These are phyloP conservation scores for Ochlodes sylvanus DNA, from an alignment of 2,888 invertebrate genomes.

Conservation along the genomic window DNA sequence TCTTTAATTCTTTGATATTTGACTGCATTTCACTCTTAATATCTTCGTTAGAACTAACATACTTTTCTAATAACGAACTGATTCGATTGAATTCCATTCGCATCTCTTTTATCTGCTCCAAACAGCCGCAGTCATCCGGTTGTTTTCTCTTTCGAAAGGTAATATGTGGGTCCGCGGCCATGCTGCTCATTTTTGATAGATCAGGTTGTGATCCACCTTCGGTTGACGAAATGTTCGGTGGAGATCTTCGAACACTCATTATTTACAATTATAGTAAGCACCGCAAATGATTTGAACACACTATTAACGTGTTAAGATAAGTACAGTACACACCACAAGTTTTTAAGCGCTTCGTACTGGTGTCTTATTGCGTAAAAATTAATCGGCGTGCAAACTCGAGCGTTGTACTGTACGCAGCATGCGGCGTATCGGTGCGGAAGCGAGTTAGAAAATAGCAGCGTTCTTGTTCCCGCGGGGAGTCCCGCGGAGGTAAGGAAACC, in stretches of 20 bases:
- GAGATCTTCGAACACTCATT: too few relatives aligned
- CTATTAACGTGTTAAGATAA: too few relatives aligned
- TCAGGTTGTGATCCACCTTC: slow-evolving; percentile 4
- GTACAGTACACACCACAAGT: background rate
- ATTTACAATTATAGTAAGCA: too few relatives aligned
- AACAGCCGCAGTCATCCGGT: background rate
- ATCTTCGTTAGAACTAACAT: background rate
- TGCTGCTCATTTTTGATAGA: background rate
- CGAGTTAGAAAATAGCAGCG: slow-evolving; percentile 15
- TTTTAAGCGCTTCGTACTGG: background rate
- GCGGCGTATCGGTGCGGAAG: slow-evolving; percentile 13
- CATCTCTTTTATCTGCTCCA: background rate
- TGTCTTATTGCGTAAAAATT: background rate
- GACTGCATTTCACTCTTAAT: background rate
- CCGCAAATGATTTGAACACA: too few relatives aligned
- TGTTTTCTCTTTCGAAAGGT: slow-evolving; percentile 9
- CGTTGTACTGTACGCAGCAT: slow-evolving; percentile 10
- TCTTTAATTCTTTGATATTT: background rate
- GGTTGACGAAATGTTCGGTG: background rate
- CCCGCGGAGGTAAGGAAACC: slow-evolving; percentile 3
- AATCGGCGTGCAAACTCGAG: background rate
- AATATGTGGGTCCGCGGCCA: background rate
- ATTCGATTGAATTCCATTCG: background rate
- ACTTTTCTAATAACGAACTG: slow-evolving; percentile 2
- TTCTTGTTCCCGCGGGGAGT: slow-evolving; percentile 15